Evolutionary conservation across 2,797 vertebrate genomes (phyloP).

Genomic region (Aldrovandia affinis): DNA sequence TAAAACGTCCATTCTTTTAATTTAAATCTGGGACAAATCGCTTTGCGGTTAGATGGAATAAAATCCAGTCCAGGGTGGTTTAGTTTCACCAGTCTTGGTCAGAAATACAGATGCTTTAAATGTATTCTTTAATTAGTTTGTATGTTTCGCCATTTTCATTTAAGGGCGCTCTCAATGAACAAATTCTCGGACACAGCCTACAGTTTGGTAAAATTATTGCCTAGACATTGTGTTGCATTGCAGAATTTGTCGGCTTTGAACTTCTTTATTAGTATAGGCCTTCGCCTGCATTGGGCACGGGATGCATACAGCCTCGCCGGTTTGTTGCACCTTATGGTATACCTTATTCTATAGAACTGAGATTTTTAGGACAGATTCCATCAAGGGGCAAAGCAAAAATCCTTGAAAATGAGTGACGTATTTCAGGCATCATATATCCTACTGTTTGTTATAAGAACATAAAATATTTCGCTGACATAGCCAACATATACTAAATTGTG

Average conservation of each 20-base stretch:
- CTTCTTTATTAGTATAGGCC: constrained; percentile 81
- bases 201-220: background rate
- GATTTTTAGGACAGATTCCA: background rate
- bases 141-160: background rate
- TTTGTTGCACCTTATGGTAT: constrained; percentile 33
- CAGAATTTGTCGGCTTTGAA: constrained; percentile 80
- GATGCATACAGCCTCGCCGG: constrained; percentile 57
- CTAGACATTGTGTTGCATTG: constrained; percentile 1
- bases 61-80: background rate
- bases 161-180: no score
- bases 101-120: background rate
- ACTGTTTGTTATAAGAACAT: background rate
- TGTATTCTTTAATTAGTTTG: background rate
- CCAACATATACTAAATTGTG: constrained; percentile 1
- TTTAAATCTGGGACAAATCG: background rate
- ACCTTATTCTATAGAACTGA: background rate
- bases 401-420: background rate
- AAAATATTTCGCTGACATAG: background rate
- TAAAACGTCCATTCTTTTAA: background rate
- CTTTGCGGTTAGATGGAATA: background rate
- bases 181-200: background rate
- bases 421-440: background rate
- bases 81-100: background rate
- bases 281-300: constrained; percentile 80
- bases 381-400: background rate